Evolutionary conservation across 64 coral and sea anemone species (phyloP), one percentile per base, ranked within the genome.

Genomic region (Orbicella faveolata): DNA sequence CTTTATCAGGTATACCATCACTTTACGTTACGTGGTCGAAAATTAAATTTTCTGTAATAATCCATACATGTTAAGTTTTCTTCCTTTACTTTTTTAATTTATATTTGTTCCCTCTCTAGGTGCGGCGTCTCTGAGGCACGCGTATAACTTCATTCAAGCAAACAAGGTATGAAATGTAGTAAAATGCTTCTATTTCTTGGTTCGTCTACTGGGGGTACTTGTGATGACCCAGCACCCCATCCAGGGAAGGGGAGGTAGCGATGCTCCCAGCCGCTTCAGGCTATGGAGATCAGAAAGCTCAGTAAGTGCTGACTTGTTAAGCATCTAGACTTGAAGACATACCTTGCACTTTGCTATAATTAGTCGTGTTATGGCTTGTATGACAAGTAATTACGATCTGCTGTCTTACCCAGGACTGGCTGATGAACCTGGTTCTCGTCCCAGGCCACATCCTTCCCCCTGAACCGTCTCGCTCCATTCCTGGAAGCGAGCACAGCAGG

Each of bases 391-490:
- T 6, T 52, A 21, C 23, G 12, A 16, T 77, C 21, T 89, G 44
- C 34, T 10, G 19, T 84, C 18, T 80, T 64, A 63, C 8, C 14
- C 67, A 99, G 97, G 89, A 96, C 52, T 99, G 97, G 97, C 52
- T 99, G 34, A 90, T 99, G 89, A 95, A 95, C 53, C 82, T 95
- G 21, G 88, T 96, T 84, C 83, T 95, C 6, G 90, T 97, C 63
- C 95, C 95, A 48, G 92, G 95, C 79, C 88, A 97, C 54, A 88
- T 97, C 12, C 86, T 97, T 9, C 95, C 95, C n/a, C 95, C 95
- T 2, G 77, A 79, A 34, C 75, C 94, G 25, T 83, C 83, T 65
- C 75, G 76, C 33, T 77, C 20, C 57, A 81, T 26, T 66, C 76
- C 73, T 70, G 87, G 54, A 25, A 69, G 34, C 25, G 23, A 75